Evolutionary conservation across 2,113 vertebrate species (phyloP).

Genomic region (Corynorhinus townsendii): DNA sequence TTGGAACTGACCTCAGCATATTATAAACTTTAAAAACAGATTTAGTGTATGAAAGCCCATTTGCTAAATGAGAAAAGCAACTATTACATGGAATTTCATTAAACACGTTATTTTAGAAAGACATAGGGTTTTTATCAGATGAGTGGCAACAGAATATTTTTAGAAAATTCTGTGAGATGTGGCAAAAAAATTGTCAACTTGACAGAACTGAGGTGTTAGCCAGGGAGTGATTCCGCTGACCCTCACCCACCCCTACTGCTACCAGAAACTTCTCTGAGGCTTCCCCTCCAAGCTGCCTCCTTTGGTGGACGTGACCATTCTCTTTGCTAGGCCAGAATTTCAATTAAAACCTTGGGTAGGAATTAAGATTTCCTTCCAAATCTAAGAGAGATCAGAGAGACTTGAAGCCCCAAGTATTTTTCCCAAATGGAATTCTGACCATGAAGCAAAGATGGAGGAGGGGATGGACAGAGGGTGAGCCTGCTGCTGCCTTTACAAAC

Average conservation of each 20-base stretch:
- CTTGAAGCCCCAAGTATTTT: neutral
- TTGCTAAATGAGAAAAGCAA: neutral
- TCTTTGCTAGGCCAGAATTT: neutral
- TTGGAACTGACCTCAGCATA: slow-evolving; percentile 46
- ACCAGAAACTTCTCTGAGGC: neutral
- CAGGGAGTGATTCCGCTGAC: neutral
- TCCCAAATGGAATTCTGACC: neutral
- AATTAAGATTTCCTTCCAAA: neutral
- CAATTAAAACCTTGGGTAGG: neutral
- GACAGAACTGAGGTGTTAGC: neutral
- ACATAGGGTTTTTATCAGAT: neutral
- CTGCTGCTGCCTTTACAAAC: neutral
- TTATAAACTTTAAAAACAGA: slow-evolving; percentile 24
- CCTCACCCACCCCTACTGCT: neutral
- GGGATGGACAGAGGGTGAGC: neutral
- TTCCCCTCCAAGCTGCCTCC: neutral
- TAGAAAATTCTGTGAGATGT: neutral
- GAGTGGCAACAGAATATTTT: slow-evolving; percentile 17
- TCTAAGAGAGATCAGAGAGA: neutral
- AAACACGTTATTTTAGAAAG: neutral
- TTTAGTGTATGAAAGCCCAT: neutral
- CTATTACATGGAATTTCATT: neutral
- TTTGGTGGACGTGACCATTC: neutral
- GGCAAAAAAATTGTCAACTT: neutral
- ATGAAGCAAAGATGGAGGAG: neutral